A percentile compares a stretch with the other conserved stretches of the same genome.
phyloP scores from a whole-genome alignment of 2,797 vertebrate genomes.

The Melanotaenia boesemani region DNA sequence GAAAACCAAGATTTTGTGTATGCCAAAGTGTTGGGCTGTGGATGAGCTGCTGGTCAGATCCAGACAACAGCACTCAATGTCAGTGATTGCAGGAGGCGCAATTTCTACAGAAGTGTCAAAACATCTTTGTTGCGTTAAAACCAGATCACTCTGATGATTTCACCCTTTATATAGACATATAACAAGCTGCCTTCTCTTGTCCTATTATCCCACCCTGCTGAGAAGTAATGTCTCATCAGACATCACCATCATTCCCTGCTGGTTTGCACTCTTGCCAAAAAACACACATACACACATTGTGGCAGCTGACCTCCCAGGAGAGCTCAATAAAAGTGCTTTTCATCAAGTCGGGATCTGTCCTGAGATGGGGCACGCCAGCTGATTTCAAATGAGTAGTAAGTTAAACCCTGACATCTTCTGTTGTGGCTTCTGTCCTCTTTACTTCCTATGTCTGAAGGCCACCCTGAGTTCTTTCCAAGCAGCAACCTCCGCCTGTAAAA shows the following conservation, averaged over 20 bases:
- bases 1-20: conserved; percentile 14
- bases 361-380: conserved; percentile 75
- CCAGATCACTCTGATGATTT: conserved; percentile 29
- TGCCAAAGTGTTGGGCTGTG: conserved; percentile 7
- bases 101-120: conserved; percentile 4
- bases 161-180: conserved; percentile 23
- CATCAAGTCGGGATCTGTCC: conserved; percentile 78
- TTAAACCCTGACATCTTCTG: conserved; percentile 74
- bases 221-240: conserved; percentile 65
- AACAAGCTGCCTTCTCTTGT: conserved; percentile 56
- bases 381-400: conserved; percentile 83
- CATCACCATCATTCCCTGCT: conserved; percentile 43
- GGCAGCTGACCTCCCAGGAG: conserved; percentile 78
- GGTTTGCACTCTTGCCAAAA: conserved; percentile 57
- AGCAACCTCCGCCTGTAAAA: neutral
- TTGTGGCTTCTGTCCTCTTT: conserved; percentile 63
- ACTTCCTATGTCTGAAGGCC: conserved; percentile 51
- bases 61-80: conserved; percentile 21
- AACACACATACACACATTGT: conserved; percentile 60
- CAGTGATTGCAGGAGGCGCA: conserved; percentile 14
- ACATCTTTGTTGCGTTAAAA: neutral
- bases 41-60: conserved; percentile 3
- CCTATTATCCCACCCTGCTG: conserved; percentile 61
- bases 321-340: conserved; percentile 83
- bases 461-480: conserved; percentile 63